Conservation (phyloP, 2,113 vertebrate genomes). For the Phoxinus phoxinus region DNA sequence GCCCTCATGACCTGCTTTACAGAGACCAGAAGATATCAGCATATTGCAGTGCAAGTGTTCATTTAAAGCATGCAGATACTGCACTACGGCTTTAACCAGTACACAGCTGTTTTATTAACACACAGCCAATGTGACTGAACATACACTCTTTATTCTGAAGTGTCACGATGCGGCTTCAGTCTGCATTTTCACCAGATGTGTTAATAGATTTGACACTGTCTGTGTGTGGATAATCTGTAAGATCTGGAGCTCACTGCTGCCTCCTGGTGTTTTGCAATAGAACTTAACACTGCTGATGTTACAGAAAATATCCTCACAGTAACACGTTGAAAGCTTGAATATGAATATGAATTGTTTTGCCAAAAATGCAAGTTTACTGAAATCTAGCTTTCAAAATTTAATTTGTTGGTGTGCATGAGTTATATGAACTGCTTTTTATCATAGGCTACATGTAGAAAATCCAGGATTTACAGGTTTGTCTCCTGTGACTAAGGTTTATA, state of each 20-base stretch:
- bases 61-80: not conserved
- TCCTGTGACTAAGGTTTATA: not conserved
- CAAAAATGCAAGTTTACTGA: not conserved
- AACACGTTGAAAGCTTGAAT: too few species aligned
- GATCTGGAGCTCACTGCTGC: not conserved
- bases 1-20: not conserved
- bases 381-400: not conserved
- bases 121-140: not conserved
- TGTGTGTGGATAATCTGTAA: not conserved
- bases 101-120: not conserved
- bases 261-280: not conserved
- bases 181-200: too few species aligned
- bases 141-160: not conserved
- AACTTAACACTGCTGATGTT: not conserved
- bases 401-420: not conserved
- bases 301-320: too few species aligned
- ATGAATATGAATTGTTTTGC: too few species aligned
- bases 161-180: not conserved
- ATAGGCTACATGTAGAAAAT: too few species aligned
- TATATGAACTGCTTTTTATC: not conserved
- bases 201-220: not conserved
- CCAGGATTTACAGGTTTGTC: too few species aligned
- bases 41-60: not conserved
- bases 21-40: not conserved
- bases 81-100: not conserved